These are phyloP conservation scores for Rhorus exstirpatorius DNA, from an alignment of 2,888 invertebrate genomes.

Conservation along the genomic window DNA sequence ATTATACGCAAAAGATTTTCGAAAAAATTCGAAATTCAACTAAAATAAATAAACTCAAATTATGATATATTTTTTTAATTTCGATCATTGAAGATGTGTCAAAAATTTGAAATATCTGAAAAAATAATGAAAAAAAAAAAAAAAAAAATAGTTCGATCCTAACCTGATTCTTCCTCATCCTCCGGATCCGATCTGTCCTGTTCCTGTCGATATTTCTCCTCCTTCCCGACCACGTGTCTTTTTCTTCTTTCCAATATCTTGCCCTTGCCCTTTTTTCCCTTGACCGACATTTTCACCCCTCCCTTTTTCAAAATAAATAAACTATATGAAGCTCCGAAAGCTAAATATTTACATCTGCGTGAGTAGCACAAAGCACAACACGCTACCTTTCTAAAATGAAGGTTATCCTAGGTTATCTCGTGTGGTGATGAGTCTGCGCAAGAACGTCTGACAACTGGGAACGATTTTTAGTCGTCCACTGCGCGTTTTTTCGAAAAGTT, in stretches of 20 bases:
- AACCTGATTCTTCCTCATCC: slow-evolving; percentile 77
- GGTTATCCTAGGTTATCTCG: too few relatives aligned
- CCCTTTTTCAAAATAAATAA: not conserved
- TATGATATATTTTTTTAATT: too few relatives aligned
- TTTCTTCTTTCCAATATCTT: slow-evolving; percentile 76
- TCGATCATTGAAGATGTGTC: too few relatives aligned
- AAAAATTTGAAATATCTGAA: too few relatives aligned
- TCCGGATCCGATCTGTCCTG: slow-evolving; percentile 82
- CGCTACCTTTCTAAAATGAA: slow-evolving; percentile 71
- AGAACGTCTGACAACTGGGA: too few relatives aligned
- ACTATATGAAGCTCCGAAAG: too few relatives aligned
- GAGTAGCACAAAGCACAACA: slow-evolving; percentile 39
- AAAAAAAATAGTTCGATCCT: slow-evolving; percentile 50
- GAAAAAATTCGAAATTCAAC: too few relatives aligned
- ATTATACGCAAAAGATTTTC: too few relatives aligned
- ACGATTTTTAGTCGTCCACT: not conserved
- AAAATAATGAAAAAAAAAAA: not conserved
- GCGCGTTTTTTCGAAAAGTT: not conserved
- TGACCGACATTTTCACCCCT: slow-evolving; percentile 76
- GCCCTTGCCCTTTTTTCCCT: slow-evolving; percentile 75
- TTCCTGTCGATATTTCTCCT: slow-evolving; percentile 82
- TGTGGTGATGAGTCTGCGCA: too few relatives aligned
- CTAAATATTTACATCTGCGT: slow-evolving; percentile 39
- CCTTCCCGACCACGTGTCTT: slow-evolving; percentile 82
- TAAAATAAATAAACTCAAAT: too few relatives aligned